A percentile compares a stretch with the other conserved stretches of the same genome.
These are phyloP conservation scores for Cynodonichthys magdalenae DNA, from an alignment of 2,797 vertebrate genomes.

Conservation along the genomic window DNA sequence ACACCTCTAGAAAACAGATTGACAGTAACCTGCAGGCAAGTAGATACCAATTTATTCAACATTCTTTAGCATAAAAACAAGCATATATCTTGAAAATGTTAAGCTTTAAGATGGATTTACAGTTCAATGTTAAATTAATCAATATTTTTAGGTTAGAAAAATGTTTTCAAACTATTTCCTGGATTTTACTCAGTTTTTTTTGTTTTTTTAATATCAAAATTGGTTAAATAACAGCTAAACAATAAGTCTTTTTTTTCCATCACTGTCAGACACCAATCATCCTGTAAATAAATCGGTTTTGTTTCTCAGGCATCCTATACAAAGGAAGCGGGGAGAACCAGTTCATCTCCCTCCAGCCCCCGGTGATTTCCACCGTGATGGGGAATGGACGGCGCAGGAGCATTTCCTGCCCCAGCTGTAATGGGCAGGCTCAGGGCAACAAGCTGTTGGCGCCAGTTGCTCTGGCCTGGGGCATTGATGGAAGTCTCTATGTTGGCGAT, in stretches of 20 bases:
- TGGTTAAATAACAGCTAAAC: conserved; percentile 3
- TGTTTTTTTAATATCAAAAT: neutral
- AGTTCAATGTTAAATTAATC: no score
- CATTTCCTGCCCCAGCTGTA: conserved; percentile 98
- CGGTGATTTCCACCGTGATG: conserved; percentile 96
- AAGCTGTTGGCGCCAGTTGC: conserved; percentile 96
- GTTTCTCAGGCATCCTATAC: conserved; percentile 90
- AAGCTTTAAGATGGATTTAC: neutral
- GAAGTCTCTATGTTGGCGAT: conserved; percentile 95
- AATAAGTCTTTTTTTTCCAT: conserved; percentile 11
- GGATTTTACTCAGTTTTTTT: neutral
- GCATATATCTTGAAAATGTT: neutral
- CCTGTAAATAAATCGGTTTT: conserved; percentile 21
- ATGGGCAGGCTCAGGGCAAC: conserved; percentile 96
- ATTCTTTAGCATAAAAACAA: neutral
- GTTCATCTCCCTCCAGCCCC: conserved; percentile 96
- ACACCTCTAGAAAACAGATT: no score
- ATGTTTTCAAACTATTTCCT: no score
- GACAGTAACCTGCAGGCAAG: neutral
- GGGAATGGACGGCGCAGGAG: conserved; percentile 96
- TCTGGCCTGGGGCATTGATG: conserved; percentile 93
- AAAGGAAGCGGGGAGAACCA: conserved; percentile 98
- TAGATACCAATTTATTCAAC: neutral
- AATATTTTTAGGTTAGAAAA: neutral
- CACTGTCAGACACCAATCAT: conserved; percentile 11